These are phyloP conservation scores for Ophioderma brevispina DNA, from an alignment of 35 echinoderm and acorn worm species.

Conservation along the genomic window DNA sequence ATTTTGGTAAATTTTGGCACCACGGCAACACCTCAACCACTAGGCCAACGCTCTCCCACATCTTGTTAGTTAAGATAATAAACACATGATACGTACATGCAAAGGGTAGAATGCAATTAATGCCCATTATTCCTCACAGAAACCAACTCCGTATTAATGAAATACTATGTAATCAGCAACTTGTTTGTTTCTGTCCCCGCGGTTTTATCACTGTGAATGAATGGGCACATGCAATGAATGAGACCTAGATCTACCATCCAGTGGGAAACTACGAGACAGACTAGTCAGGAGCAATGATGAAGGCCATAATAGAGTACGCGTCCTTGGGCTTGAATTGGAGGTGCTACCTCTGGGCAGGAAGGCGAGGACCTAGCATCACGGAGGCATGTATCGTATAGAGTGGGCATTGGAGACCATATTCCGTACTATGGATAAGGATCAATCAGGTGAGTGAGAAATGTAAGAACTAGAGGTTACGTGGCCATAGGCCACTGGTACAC, in stretches of 20 bases:
- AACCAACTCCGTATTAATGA: too few relatives aligned
- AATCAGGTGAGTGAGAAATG: constrained; percentile 82
- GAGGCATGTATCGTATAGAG: constrained; percentile 87
- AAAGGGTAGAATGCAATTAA: too few relatives aligned
- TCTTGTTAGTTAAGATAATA: too few relatives aligned
- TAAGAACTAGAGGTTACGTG: too few relatives aligned
- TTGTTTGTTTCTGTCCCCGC: too few relatives aligned
- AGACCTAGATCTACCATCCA: constrained; percentile 74
- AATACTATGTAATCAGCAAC: too few relatives aligned
- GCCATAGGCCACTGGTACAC: too few relatives aligned
- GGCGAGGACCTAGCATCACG: constrained; percentile 76
- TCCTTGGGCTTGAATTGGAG: constrained; percentile 77
- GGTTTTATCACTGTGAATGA: constrained; percentile 76
- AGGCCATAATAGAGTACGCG: constrained; percentile 79
- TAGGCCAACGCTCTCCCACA: too few relatives aligned
- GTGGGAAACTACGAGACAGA: constrained; percentile 65
- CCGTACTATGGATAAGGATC: constrained; percentile 90
- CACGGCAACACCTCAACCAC: too few relatives aligned
- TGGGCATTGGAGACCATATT: constrained; percentile 93
- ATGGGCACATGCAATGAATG: constrained; percentile 88
- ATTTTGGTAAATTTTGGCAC: too few relatives aligned
- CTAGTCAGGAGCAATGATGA: constrained; percentile 60
- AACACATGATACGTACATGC: too few relatives aligned
- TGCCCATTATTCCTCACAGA: too few relatives aligned
- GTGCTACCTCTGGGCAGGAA: constrained; percentile 35